Conservation (phyloP, 2,888 invertebrate species). For the Euphydryas editha region DNA sequence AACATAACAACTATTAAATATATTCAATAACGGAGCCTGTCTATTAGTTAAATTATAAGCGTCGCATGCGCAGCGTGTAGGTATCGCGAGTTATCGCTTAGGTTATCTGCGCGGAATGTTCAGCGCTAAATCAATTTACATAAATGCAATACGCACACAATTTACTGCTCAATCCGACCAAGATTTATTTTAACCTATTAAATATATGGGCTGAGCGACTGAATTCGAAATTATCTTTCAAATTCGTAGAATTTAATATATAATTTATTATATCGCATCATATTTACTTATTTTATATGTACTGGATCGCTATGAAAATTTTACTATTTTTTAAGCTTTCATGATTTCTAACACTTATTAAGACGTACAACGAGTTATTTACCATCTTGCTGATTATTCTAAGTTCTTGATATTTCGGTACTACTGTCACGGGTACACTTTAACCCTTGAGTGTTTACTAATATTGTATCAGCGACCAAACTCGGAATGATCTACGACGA, state of each 20-base stretch:
- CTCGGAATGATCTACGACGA: no score
- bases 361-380: no score
- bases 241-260: constrained; percentile 4
- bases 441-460: no score
- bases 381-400: no score
- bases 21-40: background rate
- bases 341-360: no score
- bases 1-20: constrained; percentile 1
- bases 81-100: constrained; percentile 44
- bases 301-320: no score
- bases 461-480: no score
- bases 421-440: no score
- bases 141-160: constrained; percentile 33
- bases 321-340: no score
- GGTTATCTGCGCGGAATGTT: constrained; percentile 45
- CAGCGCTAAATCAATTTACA: constrained; percentile 50
- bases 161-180: constrained; percentile 20
- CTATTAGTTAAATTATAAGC: constrained; percentile 37
- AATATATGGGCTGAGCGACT: constrained; percentile 13
- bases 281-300: no score
- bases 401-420: no score
- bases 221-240: background rate
- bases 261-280: no score
- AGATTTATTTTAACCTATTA: constrained; percentile 38
- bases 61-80: constrained; percentile 25